Conservation (phyloP, 2,888 invertebrate genomes). For the Cryptocephalus primarius region DNA sequence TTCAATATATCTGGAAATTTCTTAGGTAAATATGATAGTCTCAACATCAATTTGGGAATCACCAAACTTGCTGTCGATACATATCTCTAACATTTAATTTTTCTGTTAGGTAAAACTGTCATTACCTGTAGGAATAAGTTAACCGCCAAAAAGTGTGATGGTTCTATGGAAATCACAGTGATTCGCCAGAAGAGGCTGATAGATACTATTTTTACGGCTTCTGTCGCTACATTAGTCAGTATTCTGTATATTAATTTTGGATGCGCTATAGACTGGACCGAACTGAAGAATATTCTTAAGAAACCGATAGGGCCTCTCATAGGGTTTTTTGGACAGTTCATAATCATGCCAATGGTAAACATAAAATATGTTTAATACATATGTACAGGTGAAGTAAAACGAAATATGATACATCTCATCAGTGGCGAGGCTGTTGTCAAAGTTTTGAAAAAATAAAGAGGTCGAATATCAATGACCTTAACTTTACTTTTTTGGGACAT, state of each 20-base stretch:
- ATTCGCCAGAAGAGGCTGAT: constrained; percentile 44
- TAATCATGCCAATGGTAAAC: constrained; percentile 79
- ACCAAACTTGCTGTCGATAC: neutral
- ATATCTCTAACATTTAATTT: neutral
- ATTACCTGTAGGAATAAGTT: constrained; percentile 18
- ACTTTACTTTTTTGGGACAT: no score
- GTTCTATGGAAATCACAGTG: constrained; percentile 17
- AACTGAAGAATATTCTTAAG: constrained; percentile 52
- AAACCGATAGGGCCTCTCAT: constrained; percentile 69
- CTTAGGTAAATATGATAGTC: constrained; percentile 23
- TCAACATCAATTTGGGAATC: neutral
- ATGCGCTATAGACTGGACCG: constrained; percentile 70
- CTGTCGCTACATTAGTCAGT: constrained; percentile 65
- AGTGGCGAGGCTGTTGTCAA: no score
- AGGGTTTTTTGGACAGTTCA: constrained; percentile 67
- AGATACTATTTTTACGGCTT: constrained; percentile 62
- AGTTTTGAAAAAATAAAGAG: no score
- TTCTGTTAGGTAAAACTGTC: constrained; percentile 23
- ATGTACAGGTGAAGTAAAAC: no score
- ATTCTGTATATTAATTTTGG: constrained; percentile 86
- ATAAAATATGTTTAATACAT: no score
- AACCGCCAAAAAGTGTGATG: constrained; percentile 7
- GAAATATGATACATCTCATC: neutral
- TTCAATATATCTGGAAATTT: constrained; percentile 31
- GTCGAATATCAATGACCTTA: no score